Evolutionary conservation across 2,113 vertebrate genomes (phyloP).

Genomic region (Coptodon bakossiorum): DNA sequence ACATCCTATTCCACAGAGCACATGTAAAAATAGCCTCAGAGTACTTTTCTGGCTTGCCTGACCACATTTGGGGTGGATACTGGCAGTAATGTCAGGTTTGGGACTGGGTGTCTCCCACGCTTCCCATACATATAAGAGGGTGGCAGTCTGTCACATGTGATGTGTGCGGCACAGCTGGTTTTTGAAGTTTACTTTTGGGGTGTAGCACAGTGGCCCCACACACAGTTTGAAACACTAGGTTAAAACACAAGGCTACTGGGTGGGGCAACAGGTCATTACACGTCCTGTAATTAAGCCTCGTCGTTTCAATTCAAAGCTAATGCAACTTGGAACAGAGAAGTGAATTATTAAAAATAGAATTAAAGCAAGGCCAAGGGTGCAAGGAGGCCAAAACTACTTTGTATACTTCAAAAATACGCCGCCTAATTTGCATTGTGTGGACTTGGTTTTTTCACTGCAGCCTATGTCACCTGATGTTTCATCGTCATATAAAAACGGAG

Average conservation of each 20-base stretch:
- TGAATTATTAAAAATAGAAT: background rate
- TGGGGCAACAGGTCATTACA: slow-evolving; percentile 47
- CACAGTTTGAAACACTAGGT: slow-evolving; percentile 37
- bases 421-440: background rate
- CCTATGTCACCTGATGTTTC: background rate
- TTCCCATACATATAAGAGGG: slow-evolving; percentile 50
- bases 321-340: background rate
- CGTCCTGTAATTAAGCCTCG: slow-evolving; percentile 39
- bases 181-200: slow-evolving; percentile 61
- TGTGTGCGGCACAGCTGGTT: background rate
- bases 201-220: slow-evolving; percentile 49
- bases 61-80: slow-evolving; percentile 38
- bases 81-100: slow-evolving; percentile 41
- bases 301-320: background rate
- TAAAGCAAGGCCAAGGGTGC: background rate
- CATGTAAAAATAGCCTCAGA: background rate
- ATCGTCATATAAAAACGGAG: background rate
- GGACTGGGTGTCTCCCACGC: slow-evolving; percentile 19
- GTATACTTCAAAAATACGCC: background rate
- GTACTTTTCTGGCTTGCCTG: background rate
- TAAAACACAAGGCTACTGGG: slow-evolving; percentile 45
- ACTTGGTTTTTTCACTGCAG: background rate
- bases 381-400: background rate
- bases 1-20: background rate
- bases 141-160: slow-evolving; percentile 1